Evolutionary conservation across 2,797 vertebrate genomes (phyloP), one percentile per base, ranked within the genome.

Genomic region (Rhabdophis nuchalis): DNA sequence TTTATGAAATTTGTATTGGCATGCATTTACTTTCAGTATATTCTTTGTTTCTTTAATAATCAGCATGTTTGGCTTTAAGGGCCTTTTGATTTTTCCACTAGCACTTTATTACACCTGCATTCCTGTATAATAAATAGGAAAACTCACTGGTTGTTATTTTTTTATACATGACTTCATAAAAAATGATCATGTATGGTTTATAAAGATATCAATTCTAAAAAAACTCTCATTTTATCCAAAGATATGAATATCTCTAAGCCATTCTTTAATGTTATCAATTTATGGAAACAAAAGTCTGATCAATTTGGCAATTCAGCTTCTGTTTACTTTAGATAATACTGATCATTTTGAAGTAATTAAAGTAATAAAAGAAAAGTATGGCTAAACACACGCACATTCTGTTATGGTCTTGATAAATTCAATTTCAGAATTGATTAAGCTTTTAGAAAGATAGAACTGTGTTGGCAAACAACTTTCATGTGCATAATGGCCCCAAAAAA

Each of bases 1-100:
- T 91, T 93, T 94, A 92, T 93, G 93, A 61, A 92, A 88, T 93
- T 93, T 93, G 72, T 60, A 89, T 94, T 94, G 91, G 58, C 88
- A 77, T 57, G 29, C 46, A 93, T 92, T 91, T 93, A 60, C 53
- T 96, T 90, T 92, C 91, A 93, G 50, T 9, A 91, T 56, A 27
- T 89, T 92, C 95, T 92, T 92, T 0, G 0, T 94, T 95, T 95
- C 8, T 0, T 94, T 96, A 95, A 89, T 64, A 86, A 92, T 93
- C 91, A 87, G 14, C 13, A 93, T 1, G 23, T 13, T 90, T 94
- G 88, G 32, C n/a, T 56, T 90, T 96, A 89, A 36, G 29, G 52
- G 20, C 11, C 52, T 89, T 77, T 56, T 89, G n/a, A 77, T 32
- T 53, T 89, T 54, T 32, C 64, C 1, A 36, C 53, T 18, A 54